A percentile compares a stretch with the other conserved stretches of the same genome.
These are phyloP conservation scores for Sakesphorus luctuosus DNA, from an alignment of 2,113 vertebrate species.

Conservation along the genomic window DNA sequence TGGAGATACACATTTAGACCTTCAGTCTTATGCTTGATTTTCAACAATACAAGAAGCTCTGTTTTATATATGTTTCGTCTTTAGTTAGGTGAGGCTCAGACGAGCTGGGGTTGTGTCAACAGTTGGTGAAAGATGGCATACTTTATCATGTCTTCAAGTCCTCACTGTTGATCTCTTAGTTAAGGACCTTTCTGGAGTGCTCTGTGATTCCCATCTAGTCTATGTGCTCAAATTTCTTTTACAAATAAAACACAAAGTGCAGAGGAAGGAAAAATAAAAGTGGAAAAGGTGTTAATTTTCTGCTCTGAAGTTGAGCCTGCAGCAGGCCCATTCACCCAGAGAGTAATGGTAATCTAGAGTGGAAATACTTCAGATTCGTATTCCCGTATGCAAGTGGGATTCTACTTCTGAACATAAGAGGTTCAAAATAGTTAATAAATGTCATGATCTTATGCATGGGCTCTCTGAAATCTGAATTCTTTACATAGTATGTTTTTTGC, in stretches of 20 bases:
- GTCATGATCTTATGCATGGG: background rate
- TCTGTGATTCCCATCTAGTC: background rate
- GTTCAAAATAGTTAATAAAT: background rate
- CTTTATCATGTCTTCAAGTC: background rate
- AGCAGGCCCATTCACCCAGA: background rate
- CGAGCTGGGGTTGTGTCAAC: background rate
- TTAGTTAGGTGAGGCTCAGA: background rate
- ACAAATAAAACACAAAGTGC: background rate
- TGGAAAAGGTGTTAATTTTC: background rate
- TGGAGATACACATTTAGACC: background rate
- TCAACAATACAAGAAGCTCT: background rate
- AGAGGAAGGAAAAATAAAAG: background rate
- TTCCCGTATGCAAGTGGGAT: background rate
- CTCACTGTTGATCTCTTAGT: background rate
- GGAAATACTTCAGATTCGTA: background rate
- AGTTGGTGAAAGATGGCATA: background rate
- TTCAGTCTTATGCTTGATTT: background rate
- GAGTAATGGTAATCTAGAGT: background rate
- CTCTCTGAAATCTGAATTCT: background rate
- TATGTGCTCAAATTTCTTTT: background rate
- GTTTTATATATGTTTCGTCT: background rate
- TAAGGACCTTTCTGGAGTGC: background rate
- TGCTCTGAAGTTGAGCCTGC: background rate
- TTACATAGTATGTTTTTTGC: background rate
- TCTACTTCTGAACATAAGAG: background rate